Percentiles rank a stretch among this genome's conserved stretches.
Conservation (phyloP, 2,888 invertebrate species). For the Drosophila buzzatii region DNA sequence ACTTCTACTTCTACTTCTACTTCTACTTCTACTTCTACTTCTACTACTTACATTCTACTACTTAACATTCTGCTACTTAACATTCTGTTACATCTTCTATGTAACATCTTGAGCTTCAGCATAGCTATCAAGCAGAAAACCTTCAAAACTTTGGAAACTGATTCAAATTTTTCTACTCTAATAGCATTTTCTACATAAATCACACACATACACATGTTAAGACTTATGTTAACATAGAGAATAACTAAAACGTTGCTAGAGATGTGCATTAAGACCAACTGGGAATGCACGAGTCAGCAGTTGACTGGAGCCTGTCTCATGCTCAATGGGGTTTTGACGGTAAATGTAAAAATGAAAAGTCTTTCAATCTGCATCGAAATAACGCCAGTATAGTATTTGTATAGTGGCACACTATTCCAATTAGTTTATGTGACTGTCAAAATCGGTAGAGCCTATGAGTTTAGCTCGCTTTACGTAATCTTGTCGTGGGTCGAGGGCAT, state of each 20-base stretch:
- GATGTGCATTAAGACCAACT: slow-evolving; percentile 44
- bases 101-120: too few relatives aligned
- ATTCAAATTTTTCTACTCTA: not conserved
- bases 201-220: not conserved
- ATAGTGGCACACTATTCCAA: slow-evolving; percentile 27
- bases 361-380: not conserved
- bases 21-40: not conserved
- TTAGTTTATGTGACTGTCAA: slow-evolving; percentile 34
- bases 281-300: slow-evolving; percentile 42
- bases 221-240: not conserved
- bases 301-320: slow-evolving; percentile 42
- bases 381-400: slow-evolving; percentile 39
- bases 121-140: not conserved
- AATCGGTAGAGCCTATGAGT: not conserved
- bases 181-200: not conserved
- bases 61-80: too few relatives aligned
- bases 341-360: slow-evolving; percentile 11
- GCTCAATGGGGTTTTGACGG: slow-evolving; percentile 41
- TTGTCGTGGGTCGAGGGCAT: slow-evolving; percentile 38
- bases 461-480: slow-evolving; percentile 24
- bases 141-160: not conserved
- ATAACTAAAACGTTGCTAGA: not conserved
- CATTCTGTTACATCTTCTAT: too few relatives aligned
- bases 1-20: not conserved
- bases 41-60: not conserved